Conservation (phyloP, 2,888 invertebrate species). For the Nemotelus pantherinus region DNA sequence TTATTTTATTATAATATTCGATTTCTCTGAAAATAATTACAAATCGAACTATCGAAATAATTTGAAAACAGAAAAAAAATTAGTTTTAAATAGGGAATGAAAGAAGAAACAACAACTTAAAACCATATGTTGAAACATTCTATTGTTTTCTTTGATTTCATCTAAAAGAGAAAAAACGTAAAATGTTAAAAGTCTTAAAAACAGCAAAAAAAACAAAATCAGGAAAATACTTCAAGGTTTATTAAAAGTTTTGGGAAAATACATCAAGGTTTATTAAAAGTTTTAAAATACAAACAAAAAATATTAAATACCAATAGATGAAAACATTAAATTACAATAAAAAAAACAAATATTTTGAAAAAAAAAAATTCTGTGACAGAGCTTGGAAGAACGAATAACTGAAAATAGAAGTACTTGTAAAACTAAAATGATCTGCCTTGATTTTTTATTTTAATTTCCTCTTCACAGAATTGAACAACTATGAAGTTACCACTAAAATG, state of each 20-base stretch:
- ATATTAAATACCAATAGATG: not conserved
- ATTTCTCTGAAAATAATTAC: constrained; percentile 20
- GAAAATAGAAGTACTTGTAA: constrained; percentile 43
- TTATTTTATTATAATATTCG: constrained; percentile 40
- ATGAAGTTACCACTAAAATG: no score
- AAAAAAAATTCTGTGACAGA: constrained; percentile 33
- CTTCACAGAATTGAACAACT: no score
- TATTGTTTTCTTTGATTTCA: constrained; percentile 21
- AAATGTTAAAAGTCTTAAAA: constrained; percentile 13
- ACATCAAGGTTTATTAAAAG: not conserved
- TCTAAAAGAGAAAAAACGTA: constrained; percentile 18
- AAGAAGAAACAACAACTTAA: not conserved
- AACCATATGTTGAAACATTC: constrained; percentile 5
- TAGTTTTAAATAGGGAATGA: constrained; percentile 16
- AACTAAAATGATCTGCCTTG: constrained; percentile 30
- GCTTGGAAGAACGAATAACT: constrained; percentile 27
- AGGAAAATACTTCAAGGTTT: not conserved
- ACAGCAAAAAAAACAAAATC: not conserved
- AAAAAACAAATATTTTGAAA: not conserved
- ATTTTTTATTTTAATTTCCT: constrained; percentile 7
- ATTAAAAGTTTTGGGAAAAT: not conserved
- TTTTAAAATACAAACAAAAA: constrained; percentile 1
- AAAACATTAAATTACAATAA: not conserved
- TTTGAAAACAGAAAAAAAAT: not conserved
- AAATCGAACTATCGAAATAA: not conserved